Percentiles rank a stretch among this genome's conserved stretches.
Evolutionary conservation across 1,140 invertebrate species (phyloP).

Genomic region (Neotoxoptera formosana): DNA sequence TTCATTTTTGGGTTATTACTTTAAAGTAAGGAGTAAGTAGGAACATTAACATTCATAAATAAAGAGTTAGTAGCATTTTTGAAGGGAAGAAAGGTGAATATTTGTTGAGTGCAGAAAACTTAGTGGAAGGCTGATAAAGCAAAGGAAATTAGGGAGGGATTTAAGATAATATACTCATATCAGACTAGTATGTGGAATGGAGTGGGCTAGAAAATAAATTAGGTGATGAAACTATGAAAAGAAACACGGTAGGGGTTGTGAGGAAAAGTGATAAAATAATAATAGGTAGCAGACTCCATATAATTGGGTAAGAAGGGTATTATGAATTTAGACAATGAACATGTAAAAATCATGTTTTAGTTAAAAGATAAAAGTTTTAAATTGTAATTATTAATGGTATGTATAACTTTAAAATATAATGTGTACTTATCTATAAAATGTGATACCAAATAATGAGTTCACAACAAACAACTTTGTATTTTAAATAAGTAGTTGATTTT

Average conservation of each 20-base stretch:
- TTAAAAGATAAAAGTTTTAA: neutral
- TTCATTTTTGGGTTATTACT: too few species aligned
- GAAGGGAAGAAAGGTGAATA: neutral
- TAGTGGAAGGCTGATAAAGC: too few species aligned
- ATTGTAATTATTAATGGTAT: neutral
- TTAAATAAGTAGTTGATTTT: neutral
- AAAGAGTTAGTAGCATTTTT: too few species aligned
- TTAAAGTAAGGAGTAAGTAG: too few species aligned
- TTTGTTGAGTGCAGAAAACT: neutral
- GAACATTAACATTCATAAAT: too few species aligned
- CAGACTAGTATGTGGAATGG: too few species aligned
- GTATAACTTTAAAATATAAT: neutral
- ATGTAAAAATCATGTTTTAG: neutral
- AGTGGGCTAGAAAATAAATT: too few species aligned
- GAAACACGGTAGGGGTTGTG: neutral
- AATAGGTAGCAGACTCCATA: neutral
- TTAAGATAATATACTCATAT: too few species aligned
- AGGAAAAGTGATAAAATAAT: neutral
- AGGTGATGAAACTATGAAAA: too few species aligned
- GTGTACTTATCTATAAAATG: neutral
- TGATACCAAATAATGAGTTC: neutral
- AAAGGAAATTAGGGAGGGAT: neutral
- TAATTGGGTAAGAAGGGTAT: neutral
- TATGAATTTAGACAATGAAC: neutral
- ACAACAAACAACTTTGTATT: neutral